Percentiles rank a stretch among this genome's conserved stretches.
Evolutionary conservation across 2,888 invertebrate species (phyloP).

Genomic region (Lasius platythorax): DNA sequence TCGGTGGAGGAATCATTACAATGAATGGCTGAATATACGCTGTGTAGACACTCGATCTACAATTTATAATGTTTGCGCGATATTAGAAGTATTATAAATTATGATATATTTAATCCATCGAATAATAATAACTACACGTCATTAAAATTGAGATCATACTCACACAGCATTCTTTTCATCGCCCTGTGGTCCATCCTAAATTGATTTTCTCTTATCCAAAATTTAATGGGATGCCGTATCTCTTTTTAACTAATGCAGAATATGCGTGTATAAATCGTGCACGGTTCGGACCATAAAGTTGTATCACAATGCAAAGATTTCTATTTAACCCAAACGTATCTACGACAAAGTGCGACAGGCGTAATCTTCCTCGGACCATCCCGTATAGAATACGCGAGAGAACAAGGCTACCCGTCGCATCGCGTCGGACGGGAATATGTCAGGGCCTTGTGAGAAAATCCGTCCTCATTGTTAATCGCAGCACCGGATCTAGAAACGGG

Average conservation of each 20-base stretch:
- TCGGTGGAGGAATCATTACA: background rate
- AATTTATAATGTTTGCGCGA: background rate
- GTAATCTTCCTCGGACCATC: conserved; percentile 39
- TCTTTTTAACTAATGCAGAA: background rate
- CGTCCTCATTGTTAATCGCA: conserved; percentile 39
- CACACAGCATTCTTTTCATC: background rate
- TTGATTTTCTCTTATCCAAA: background rate
- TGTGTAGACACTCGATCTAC: background rate
- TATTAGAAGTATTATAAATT: background rate
- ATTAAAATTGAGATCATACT: background rate
- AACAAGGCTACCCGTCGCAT: conserved; percentile 12
- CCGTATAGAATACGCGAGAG: conserved; percentile 41
- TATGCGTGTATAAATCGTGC: background rate
- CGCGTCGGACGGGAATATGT: conserved; percentile 46
- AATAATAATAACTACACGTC: background rate
- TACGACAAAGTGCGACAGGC: conserved; percentile 1
- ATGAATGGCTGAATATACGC: background rate
- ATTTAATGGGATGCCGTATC: background rate
- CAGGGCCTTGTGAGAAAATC: conserved; percentile 50
- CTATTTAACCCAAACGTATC: conserved; percentile 7
- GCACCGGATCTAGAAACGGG: background rate
- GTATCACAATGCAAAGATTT: background rate
- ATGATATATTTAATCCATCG: background rate
- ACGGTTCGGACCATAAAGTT: background rate
- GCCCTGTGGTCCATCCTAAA: background rate